Conservation (phyloP, 2,113 vertebrate genomes). For the Plotosus lineatus region DNA sequence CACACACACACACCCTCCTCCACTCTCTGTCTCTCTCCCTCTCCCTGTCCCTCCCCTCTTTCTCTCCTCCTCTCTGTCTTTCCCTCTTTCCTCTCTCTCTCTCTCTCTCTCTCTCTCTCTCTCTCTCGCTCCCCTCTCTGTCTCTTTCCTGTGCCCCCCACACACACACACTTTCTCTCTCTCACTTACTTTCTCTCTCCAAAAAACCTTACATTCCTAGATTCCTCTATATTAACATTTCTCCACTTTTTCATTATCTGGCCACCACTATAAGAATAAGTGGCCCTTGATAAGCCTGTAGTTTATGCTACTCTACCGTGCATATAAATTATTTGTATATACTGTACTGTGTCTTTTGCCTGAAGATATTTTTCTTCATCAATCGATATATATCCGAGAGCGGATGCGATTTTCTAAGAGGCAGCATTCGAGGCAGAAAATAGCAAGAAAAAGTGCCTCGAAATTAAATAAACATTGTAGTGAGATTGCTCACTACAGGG, state of each 20-base stretch:
- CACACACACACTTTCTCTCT: no score
- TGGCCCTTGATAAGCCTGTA: background rate
- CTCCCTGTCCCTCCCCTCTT: no score
- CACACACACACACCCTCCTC: no score
- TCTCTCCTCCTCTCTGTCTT: no score
- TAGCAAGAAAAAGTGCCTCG: conserved; percentile 36
- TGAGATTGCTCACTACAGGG: conserved; percentile 67
- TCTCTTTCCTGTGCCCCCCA: no score
- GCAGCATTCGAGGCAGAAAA: conserved; percentile 9
- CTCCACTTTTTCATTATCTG: background rate
- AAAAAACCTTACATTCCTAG: background rate
- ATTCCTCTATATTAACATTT: background rate
- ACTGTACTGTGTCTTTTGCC: background rate
- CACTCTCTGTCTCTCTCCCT: no score
- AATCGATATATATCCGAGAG: background rate
- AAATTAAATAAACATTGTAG: conserved; percentile 61
- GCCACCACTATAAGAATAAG: conserved; percentile 9
- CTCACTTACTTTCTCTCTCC: no score
- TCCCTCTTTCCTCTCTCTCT: no score
- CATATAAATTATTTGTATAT: background rate
- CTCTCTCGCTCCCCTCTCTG: no score
- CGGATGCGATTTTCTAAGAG: conserved; percentile 23
- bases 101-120: no score
- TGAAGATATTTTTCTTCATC: conserved; percentile 10
- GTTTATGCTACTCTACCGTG: conserved; percentile 16